Percentiles rank a stretch among this genome's conserved stretches.
phyloP scores from a whole-genome alignment of 2,888 invertebrate species.

The Tenthredo mesomela region DNA sequence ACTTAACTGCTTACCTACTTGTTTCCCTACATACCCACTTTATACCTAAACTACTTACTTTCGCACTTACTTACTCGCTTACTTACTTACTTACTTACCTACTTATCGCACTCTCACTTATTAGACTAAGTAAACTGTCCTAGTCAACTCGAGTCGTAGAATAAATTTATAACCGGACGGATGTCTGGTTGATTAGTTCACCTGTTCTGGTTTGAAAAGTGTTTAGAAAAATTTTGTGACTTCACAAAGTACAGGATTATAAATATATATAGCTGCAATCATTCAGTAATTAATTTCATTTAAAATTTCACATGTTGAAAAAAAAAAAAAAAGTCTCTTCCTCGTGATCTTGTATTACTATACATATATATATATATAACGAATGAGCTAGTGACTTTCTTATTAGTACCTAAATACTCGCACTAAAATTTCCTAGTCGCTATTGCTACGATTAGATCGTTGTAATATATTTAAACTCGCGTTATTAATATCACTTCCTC shows the following conservation, averaged over 20 bases:
- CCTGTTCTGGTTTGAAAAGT: background rate
- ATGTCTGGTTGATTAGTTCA: conserved; percentile 14
- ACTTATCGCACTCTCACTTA: conserved; percentile 20
- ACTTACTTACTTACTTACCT: background rate
- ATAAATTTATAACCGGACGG: conserved; percentile 1
- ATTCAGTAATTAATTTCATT: background rate
- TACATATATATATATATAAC: no score
- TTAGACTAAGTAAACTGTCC: conserved; percentile 47
- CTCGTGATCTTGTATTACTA: background rate
- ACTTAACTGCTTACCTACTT: background rate
- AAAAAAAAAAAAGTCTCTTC: background rate
- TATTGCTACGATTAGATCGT: conserved; percentile 34
- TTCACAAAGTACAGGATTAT: background rate
- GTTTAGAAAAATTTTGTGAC: background rate
- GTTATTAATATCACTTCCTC: conserved; percentile 22
- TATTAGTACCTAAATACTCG: background rate
- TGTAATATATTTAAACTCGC: conserved; percentile 27
- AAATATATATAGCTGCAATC: background rate
- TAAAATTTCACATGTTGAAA: background rate
- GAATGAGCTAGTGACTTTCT: background rate
- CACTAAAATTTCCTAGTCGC: conserved; percentile 37
- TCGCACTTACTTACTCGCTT: background rate
- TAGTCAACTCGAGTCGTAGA: conserved; percentile 49
- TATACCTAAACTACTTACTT: background rate
- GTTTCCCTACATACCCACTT: background rate